These are phyloP conservation scores for Bergia sp. DNA, from an alignment of 92 coral and sea anemone genomes.

Conservation along the genomic window DNA sequence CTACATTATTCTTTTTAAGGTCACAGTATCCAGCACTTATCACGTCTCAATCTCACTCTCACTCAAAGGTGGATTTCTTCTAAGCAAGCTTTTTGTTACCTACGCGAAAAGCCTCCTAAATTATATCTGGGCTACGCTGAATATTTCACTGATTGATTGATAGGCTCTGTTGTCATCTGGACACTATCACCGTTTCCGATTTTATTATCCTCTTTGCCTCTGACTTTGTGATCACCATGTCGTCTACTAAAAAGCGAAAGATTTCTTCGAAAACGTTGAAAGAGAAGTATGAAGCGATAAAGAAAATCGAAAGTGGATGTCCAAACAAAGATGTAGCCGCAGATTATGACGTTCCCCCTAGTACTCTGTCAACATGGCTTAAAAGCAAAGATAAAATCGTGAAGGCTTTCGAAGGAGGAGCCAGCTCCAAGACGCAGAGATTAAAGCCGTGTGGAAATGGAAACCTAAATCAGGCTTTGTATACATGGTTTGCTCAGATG, in stretches of 20 bases:
- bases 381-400: slow-evolving; percentile 55
- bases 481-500: slow-evolving; percentile 63
- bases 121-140: not conserved
- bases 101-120: no score
- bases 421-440: slow-evolving; percentile 58
- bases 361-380: slow-evolving; percentile 57
- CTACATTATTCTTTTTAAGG: no score
- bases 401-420: slow-evolving; percentile 55
- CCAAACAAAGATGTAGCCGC: slow-evolving; percentile 55
- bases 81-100: no score
- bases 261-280: slow-evolving; percentile 47
- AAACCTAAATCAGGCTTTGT: slow-evolving; percentile 62
- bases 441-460: slow-evolving; percentile 59
- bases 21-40: no score
- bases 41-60: no score
- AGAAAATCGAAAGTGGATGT: slow-evolving; percentile 56
- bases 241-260: slow-evolving; percentile 57
- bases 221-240: slow-evolving; percentile 47
- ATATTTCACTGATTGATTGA: slow-evolving; percentile 51
- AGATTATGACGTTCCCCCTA: slow-evolving; percentile 58
- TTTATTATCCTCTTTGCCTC: slow-evolving; percentile 51
- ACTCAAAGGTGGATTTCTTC: no score
- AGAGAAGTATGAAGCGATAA: slow-evolving; percentile 63
- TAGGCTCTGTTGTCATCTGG: slow-evolving; percentile 49
- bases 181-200: slow-evolving; percentile 34